phyloP scores from a whole-genome alignment of 2,888 invertebrate genomes.

The Chesias legatella region DNA sequence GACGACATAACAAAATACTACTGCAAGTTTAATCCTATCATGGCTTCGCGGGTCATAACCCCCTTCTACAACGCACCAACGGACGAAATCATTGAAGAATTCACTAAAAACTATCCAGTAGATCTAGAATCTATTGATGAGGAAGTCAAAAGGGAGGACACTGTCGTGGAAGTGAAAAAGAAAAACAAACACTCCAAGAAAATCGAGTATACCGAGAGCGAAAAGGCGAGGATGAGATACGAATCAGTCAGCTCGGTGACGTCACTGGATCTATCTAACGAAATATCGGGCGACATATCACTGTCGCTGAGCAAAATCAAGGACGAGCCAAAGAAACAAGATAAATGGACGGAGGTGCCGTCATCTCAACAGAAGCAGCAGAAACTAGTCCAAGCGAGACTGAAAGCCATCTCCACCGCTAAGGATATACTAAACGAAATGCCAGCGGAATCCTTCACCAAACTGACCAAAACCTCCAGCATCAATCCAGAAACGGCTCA shows the following conservation, averaged over 20 bases:
- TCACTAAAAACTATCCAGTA: slow-evolving; percentile 60
- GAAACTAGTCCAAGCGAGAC: slow-evolving; percentile 70
- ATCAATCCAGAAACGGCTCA: slow-evolving; percentile 30
- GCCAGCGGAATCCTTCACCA: slow-evolving; percentile 58
- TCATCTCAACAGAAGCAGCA: slow-evolving; percentile 67
- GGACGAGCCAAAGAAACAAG: slow-evolving; percentile 45
- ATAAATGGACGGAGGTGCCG: slow-evolving; percentile 73
- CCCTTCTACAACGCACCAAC: slow-evolving; percentile 83
- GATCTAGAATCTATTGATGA: slow-evolving; percentile 72
- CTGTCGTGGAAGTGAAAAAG: slow-evolving; percentile 48
- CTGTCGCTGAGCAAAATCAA: slow-evolving; percentile 60
- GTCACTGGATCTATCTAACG: slow-evolving; percentile 62
- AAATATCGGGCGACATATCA: slow-evolving; percentile 62
- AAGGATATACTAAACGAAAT: slow-evolving; percentile 64
- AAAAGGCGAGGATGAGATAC: slow-evolving; percentile 62
- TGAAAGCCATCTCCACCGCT: slow-evolving; percentile 64
- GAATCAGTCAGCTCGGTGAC: slow-evolving; percentile 67
- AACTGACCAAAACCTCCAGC: slow-evolving; percentile 55
- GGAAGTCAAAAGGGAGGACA: slow-evolving; percentile 72
- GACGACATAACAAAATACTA: slow-evolving; percentile 85
- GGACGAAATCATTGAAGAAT: slow-evolving; percentile 78
- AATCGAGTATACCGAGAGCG: slow-evolving; percentile 70
- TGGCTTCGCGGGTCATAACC: slow-evolving; percentile 84
- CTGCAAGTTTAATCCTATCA: slow-evolving; percentile 78
- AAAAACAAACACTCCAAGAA: slow-evolving; percentile 67